These are phyloP conservation scores for Lerema accius DNA, from an alignment of 1,140 invertebrate genomes.

Conservation along the genomic window DNA sequence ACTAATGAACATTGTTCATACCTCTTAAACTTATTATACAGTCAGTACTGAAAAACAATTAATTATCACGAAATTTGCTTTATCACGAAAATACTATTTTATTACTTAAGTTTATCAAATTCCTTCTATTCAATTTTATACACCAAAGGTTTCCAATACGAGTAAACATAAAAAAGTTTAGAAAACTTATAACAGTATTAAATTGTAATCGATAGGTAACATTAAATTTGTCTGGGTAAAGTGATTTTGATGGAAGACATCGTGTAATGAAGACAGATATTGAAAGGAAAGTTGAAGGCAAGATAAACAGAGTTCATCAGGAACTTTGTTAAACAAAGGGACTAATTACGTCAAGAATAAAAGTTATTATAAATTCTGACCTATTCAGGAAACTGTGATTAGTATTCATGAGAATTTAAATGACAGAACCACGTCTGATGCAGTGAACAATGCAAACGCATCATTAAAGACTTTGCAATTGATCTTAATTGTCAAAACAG, in stretches of 20 bases:
- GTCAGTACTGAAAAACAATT: slow-evolving; percentile 78
- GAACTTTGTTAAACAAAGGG: slow-evolving; percentile 15
- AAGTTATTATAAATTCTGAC: slow-evolving; percentile 11
- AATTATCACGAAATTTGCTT: slow-evolving; percentile 74
- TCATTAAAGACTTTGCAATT: no score
- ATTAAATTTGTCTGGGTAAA: slow-evolving; percentile 29
- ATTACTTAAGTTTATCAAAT: slow-evolving; percentile 78
- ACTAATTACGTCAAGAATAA: slow-evolving; percentile 26
- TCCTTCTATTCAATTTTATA: slow-evolving; percentile 74
- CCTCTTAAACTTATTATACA: slow-evolving; percentile 73
- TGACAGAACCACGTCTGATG: no score
- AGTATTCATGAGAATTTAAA: slow-evolving; percentile 1
- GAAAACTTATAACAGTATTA: slow-evolving; percentile 28
- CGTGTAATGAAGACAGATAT: slow-evolving; percentile 46
- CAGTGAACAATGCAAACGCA: no score
- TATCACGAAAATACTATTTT: slow-evolving; percentile 80
- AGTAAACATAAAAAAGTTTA: slow-evolving; percentile 25
- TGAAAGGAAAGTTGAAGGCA: slow-evolving; percentile 40
- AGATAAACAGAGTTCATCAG: slow-evolving; percentile 15
- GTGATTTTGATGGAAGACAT: slow-evolving; percentile 49
- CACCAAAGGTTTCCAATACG: slow-evolving; percentile 24
- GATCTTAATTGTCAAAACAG: no score
- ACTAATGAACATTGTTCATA: slow-evolving; percentile 80
- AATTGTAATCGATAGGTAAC: slow-evolving; percentile 25
- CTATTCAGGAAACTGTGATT: no score